Percentiles rank a stretch among this genome's conserved stretches.
phyloP scores from a whole-genome alignment of 2,797 vertebrate species.

The Microhierax caerulescens region DNA sequence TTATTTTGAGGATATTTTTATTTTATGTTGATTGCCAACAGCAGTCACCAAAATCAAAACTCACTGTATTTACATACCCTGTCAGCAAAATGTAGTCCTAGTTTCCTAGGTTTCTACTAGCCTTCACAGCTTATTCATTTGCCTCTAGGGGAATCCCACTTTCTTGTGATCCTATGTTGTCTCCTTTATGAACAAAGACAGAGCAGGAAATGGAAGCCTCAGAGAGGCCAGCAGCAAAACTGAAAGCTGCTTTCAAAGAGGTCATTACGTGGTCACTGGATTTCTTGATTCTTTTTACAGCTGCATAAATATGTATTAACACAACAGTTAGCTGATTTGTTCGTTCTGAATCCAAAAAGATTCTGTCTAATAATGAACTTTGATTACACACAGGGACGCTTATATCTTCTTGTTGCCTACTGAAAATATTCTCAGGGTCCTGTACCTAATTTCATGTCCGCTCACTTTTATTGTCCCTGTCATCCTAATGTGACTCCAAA shows the following conservation, averaged over 20 bases:
- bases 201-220: background rate
- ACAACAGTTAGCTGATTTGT: background rate
- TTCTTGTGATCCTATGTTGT: background rate
- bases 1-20: background rate
- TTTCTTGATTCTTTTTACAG: background rate
- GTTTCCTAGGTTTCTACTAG: background rate
- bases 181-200: background rate
- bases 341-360: background rate
- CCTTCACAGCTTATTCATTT: background rate
- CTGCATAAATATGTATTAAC: fast-evolving
- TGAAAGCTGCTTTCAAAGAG: background rate
- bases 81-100: background rate
- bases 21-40: background rate
- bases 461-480: background rate
- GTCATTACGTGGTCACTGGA: background rate
- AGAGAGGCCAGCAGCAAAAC: background rate
- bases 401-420: background rate
- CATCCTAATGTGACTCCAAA: background rate
- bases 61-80: background rate
- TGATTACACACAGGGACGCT: background rate
- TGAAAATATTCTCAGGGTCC: background rate
- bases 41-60: background rate
- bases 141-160: background rate
- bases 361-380: background rate
- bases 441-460: background rate